These are phyloP conservation scores for Idaea dimidiata DNA, from an alignment of 2,888 invertebrate genomes.

Conservation along the genomic window DNA sequence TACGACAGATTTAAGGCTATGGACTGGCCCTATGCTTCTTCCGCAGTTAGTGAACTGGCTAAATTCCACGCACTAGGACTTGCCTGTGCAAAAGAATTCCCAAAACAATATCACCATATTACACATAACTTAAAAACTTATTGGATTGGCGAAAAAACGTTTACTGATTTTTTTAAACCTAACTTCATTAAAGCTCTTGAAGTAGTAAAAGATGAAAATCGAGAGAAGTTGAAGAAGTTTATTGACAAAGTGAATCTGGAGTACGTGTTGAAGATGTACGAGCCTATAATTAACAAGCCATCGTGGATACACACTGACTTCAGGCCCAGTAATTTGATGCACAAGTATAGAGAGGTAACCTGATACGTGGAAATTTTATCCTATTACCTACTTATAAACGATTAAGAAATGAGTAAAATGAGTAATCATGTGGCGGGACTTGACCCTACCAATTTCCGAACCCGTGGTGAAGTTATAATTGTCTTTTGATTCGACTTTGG, in stretches of 20 bases:
- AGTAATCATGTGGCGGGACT: too few relatives aligned
- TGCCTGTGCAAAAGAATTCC: slow-evolving; percentile 46
- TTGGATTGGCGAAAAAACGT: slow-evolving; percentile 16
- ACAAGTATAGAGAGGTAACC: background rate
- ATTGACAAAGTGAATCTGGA: background rate
- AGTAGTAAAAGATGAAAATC: slow-evolving; percentile 17
- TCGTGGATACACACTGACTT: background rate
- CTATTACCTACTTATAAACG: background rate
- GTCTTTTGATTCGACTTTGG: too few relatives aligned
- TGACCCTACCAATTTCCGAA: too few relatives aligned
- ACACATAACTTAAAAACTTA: background rate
- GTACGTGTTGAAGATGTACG: background rate
- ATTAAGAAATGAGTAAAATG: too few relatives aligned
- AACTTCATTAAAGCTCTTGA: slow-evolving; percentile 10
- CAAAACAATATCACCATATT: slow-evolving; percentile 30
- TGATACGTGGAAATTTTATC: background rate
- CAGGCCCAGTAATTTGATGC: slow-evolving; percentile 1
- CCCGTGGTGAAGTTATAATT: too few relatives aligned
- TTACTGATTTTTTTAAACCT: slow-evolving; percentile 3
- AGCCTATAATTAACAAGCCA: background rate
- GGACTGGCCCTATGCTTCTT: slow-evolving; percentile 42
- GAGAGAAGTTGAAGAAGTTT: background rate
- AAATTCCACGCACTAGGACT: slow-evolving; percentile 57
- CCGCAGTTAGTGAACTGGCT: slow-evolving; percentile 40
- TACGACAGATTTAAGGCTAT: slow-evolving; percentile 39